phyloP scores from a whole-genome alignment of 2,113 vertebrate species.

The Pterocles burchelli region DNA sequence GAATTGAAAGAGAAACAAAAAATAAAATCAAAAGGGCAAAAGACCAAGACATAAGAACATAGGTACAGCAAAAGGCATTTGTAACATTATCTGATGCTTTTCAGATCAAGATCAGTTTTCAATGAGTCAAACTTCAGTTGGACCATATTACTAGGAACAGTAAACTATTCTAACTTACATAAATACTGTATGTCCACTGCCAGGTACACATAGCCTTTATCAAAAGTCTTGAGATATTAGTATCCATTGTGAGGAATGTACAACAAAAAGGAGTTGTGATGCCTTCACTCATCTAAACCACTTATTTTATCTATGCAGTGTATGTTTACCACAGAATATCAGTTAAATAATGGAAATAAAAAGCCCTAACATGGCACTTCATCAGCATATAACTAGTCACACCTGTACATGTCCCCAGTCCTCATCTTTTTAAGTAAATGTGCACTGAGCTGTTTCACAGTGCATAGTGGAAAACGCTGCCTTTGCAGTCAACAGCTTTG shows the following conservation, averaged over 20 bases:
- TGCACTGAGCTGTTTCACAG: neutral
- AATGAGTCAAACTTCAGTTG: neutral
- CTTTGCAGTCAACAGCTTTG: neutral
- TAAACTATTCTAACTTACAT: neutral
- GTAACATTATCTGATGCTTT: neutral
- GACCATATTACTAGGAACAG: neutral
- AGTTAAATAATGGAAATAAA: neutral
- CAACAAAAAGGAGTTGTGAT: neutral
- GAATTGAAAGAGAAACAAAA: neutral
- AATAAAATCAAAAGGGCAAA: neutral
- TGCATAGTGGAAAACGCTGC: neutral
- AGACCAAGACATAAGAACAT: neutral
- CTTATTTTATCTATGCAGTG: neutral
- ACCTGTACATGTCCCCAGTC: neutral
- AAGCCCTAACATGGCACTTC: neutral
- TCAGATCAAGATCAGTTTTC: neutral
- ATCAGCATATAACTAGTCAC: neutral
- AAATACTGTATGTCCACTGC: neutral
- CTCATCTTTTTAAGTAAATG: neutral
- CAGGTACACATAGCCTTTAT: neutral
- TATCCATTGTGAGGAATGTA: fast-evolving
- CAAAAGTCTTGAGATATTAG: neutral
- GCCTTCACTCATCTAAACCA: neutral
- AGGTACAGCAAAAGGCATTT: neutral
- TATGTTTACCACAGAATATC: neutral